phyloP scores from a whole-genome alignment of 2,797 vertebrate species.

The Loriculus beryllinus region DNA sequence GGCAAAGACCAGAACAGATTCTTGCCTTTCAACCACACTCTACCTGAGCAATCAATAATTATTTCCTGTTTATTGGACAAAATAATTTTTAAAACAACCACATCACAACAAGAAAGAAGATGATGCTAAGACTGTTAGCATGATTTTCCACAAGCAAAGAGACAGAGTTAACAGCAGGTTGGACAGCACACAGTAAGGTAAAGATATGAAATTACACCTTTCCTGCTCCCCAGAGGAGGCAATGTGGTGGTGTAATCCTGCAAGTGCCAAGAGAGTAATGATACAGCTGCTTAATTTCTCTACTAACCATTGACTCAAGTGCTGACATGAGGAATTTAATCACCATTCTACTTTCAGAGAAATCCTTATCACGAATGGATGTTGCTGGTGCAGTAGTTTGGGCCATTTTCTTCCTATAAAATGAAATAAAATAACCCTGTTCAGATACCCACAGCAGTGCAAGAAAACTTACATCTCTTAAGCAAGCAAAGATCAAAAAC shows the following conservation, averaged over 20 bases:
- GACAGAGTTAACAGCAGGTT: neutral
- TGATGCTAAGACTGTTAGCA: neutral
- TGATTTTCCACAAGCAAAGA: neutral
- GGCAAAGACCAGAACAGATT: neutral
- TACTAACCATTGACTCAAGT: conserved; percentile 79
- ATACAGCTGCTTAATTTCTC: neutral
- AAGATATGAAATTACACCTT: neutral
- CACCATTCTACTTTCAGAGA: conserved; percentile 74
- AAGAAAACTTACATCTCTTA: neutral
- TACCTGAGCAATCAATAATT: neutral
- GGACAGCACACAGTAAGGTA: neutral
- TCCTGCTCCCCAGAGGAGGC: neutral
- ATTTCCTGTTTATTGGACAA: neutral
- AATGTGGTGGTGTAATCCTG: neutral
- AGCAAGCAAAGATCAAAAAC: neutral
- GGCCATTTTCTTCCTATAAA: conserved; percentile 73
- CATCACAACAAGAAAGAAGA: neutral
- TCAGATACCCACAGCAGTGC: neutral
- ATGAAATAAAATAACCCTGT: neutral
- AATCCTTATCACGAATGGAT: conserved; percentile 58
- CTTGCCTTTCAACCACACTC: neutral
- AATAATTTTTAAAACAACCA: neutral
- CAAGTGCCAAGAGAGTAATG: neutral
- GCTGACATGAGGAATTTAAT: conserved; percentile 80
- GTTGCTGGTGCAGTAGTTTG: conserved; percentile 32